A percentile compares a stretch with the other conserved stretches of the same genome.
phyloP scores from a whole-genome alignment of 2,888 invertebrate genomes.

The Volucella inflata region DNA sequence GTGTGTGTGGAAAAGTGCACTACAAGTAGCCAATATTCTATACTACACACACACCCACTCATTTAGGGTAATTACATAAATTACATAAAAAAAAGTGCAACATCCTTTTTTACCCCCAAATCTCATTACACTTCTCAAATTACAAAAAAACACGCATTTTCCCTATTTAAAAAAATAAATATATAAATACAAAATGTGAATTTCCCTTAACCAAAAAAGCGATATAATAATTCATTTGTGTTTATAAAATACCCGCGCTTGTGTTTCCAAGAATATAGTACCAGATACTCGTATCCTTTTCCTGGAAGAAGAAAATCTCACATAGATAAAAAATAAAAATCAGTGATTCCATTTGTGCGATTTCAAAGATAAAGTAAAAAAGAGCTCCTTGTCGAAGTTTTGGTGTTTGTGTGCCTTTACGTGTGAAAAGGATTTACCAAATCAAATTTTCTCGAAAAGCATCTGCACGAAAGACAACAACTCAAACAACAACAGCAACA shows the following conservation, averaged over 20 bases:
- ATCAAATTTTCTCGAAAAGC: constrained; percentile 39
- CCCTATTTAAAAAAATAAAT: not conserved
- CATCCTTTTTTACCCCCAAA: constrained; percentile 12
- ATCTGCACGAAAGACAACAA: constrained; percentile 24
- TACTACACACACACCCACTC: constrained; percentile 32
- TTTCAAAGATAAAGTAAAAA: no score
- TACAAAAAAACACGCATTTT: constrained; percentile 14
- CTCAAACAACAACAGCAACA: constrained; percentile 26
- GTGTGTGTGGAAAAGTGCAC: constrained; percentile 48
- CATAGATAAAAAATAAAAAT: constrained; percentile 39
- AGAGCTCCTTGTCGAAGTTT: not conserved
- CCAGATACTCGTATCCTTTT: constrained; percentile 35
- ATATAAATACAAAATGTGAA: constrained; percentile 59
- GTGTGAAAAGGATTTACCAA: constrained; percentile 35
- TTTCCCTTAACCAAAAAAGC: constrained; percentile 27
- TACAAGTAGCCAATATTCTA: constrained; percentile 13
- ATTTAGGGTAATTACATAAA: constrained; percentile 21
- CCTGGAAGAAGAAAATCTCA: not conserved
- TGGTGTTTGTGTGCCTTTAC: constrained; percentile 25
- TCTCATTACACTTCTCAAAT: constrained; percentile 19
- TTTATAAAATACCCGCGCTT: not conserved
- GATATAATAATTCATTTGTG: constrained; percentile 17
- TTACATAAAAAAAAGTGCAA: constrained; percentile 52
- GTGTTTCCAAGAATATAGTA: constrained; percentile 20
- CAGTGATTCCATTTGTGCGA: constrained; percentile 43